These are phyloP conservation scores for Reinhardtius hippoglossoides DNA, from an alignment of 2,113 vertebrate genomes.

Conservation along the genomic window DNA sequence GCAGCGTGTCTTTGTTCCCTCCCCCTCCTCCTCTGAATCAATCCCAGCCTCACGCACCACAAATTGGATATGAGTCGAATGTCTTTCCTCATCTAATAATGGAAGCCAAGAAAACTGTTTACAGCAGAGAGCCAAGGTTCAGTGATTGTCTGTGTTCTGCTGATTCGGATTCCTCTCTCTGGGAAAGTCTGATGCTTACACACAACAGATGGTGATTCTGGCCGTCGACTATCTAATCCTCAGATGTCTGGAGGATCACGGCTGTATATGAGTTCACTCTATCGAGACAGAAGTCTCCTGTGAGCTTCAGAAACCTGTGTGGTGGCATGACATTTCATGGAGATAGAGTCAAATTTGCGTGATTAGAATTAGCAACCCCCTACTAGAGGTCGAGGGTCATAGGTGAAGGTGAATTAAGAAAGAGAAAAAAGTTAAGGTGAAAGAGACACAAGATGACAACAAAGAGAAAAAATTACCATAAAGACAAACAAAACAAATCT, in stretches of 20 bases:
- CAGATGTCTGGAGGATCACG: conserved; percentile 58
- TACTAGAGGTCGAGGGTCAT: not conserved
- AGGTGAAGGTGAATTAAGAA: too few relatives aligned
- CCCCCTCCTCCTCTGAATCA: conserved; percentile 36
- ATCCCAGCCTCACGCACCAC: conserved; percentile 1
- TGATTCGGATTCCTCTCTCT: conserved; percentile 43
- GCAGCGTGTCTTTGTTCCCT: conserved; percentile 53
- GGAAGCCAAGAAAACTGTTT: conserved; percentile 8
- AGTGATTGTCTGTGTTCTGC: conserved; percentile 21
- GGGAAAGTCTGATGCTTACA: conserved; percentile 52
- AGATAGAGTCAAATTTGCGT: not conserved
- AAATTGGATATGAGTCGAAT: conserved; percentile 12
- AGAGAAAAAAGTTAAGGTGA: not conserved
- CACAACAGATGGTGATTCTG: conserved; percentile 65
- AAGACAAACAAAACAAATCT: too few relatives aligned
- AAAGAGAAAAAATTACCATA: too few relatives aligned
- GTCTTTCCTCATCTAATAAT: conserved; percentile 35
- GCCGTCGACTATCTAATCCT: conserved; percentile 62
- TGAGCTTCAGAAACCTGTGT: not conserved
- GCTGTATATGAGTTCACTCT: conserved; percentile 34
- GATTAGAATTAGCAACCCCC: not conserved
- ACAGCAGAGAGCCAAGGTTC: conserved; percentile 5
- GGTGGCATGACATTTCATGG: not conserved
- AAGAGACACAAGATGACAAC: not conserved
- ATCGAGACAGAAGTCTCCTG: conserved; percentile 23